Evolutionary conservation across 92 coral and sea anemone genomes (phyloP), one percentile per base, ranked within the genome.

Genomic region (Porites evermanni): DNA sequence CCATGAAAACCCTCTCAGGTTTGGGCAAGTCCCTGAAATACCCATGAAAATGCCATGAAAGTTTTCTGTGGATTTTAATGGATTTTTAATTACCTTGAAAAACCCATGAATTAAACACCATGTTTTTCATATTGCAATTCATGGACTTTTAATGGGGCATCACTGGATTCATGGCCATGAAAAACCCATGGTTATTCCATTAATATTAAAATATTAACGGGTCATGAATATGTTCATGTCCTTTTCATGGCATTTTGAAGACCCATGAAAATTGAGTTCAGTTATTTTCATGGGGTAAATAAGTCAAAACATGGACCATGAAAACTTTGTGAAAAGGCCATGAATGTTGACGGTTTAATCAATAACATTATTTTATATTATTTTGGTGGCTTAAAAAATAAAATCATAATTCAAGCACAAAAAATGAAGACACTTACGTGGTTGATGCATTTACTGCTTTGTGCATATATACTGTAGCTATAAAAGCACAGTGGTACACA

Each of bases 221-320:
- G n/a, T n/a, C n/a, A n/a, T n/a, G n/a, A n/a, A n/a, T n/a, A n/a
- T n/a, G n/a, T n/a, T n/a, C n/a, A n/a, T n/a, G n/a, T 64, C 69
- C n/a, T 64, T 73, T 73, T 53, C 61, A 73, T 73, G 77, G 64
- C 56, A 73, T 50, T 73, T 73, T 73, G 60, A 73, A 47, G n/a
- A 73, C 77, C 77, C 77, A 73, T 73, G 64, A 73, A 47, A 73
- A 47, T 73, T 73, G 54, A 53, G 8, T 53, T 73, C 61, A 73
- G 21, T 53, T 73, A 17, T 73, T 73, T 73, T 73, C 77, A 13
- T 73, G 77, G 77, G 77, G 77, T 20, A 73, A 73, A 50, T 73
- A 73, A 73, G 69, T 64, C 18, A 73, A 73, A 18, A 73, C 21
- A 29, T 53, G 56, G 21, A 73, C 0, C 77, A 73, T 73, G 63